A percentile compares a stretch with the other conserved stretches of the same genome.
Conservation (phyloP, 2,888 invertebrate species). For the Electrophaes corylata region DNA sequence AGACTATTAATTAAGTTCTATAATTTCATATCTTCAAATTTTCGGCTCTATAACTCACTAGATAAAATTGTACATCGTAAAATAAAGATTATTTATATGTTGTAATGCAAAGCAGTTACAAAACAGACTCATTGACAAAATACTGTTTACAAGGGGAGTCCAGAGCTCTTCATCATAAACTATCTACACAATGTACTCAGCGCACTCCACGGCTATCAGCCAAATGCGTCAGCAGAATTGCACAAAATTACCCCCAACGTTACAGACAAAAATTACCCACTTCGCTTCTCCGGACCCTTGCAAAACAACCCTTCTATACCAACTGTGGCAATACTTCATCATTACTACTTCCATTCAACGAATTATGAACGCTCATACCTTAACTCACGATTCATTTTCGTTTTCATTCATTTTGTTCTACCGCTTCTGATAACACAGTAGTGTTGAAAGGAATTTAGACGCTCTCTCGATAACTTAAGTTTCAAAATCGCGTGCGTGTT, state of each 20-base stretch:
- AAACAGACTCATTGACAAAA: constrained; percentile 30
- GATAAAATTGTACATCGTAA: no score
- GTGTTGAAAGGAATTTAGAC: constrained; percentile 4
- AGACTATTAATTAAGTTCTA: no score
- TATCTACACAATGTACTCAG: constrained; percentile 71
- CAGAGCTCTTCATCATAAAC: constrained; percentile 69
- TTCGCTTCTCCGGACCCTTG: constrained; percentile 48
- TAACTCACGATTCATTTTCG: constrained; percentile 12
- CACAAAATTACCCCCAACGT: constrained; percentile 63
- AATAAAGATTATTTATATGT: no score
- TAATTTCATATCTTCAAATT: no score
- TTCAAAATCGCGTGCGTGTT: constrained; percentile 6
- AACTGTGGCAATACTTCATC: constrained; percentile 13
- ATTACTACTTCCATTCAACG: not conserved
- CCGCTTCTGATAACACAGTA: not conserved
- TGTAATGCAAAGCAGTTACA: constrained; percentile 35
- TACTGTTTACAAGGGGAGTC: constrained; percentile 48
- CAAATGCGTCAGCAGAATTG: constrained; percentile 80
- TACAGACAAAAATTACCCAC: constrained; percentile 65
- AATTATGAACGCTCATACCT: constrained; percentile 2
- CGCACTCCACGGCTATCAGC: constrained; percentile 64
- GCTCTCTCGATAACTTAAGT: constrained; percentile 7
- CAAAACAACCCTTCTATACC: constrained; percentile 25
- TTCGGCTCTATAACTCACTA: no score
- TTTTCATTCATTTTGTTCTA: not conserved